Conservation (phyloP, 2,113 vertebrate species). For the Corythornis vintsioides region DNA sequence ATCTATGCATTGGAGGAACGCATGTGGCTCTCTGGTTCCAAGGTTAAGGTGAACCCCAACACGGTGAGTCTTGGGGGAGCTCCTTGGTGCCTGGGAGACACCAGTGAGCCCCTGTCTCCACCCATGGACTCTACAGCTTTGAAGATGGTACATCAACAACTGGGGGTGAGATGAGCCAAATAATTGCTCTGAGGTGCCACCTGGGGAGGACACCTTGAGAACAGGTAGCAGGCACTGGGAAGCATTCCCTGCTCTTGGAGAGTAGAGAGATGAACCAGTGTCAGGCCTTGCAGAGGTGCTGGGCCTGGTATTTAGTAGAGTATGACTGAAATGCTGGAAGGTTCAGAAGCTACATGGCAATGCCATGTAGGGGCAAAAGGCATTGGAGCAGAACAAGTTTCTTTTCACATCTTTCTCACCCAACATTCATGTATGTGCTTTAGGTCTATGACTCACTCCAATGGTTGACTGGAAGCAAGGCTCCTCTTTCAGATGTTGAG, state of each 20-base stretch:
- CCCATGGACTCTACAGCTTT: neutral
- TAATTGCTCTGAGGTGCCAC: neutral
- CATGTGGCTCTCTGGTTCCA: conserved; percentile 62
- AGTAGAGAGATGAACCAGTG: neutral
- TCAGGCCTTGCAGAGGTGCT: no score
- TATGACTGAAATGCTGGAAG: neutral
- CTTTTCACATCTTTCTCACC: neutral
- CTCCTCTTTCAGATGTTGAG: no score
- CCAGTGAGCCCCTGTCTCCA: neutral
- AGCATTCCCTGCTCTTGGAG: neutral
- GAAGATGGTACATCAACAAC: neutral
- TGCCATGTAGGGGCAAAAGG: neutral
- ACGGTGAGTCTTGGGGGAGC: neutral
- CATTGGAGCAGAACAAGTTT: neutral
- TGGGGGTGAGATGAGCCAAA: fast-evolving
- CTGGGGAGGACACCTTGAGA: neutral
- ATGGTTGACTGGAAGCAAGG: fast-evolving
- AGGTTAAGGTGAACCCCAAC: conserved; percentile 39
- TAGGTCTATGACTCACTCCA: neutral
- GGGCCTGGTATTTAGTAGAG: no score
- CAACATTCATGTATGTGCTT: neutral
- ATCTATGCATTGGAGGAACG: conserved; percentile 72
- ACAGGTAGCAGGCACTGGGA: fast-evolving
- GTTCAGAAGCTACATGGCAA: neutral
- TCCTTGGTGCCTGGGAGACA: neutral